A percentile compares a stretch with the other conserved stretches of the same genome.
Evolutionary conservation across 1,140 invertebrate genomes (phyloP).

Genomic region (Cherax destructor): DNA sequence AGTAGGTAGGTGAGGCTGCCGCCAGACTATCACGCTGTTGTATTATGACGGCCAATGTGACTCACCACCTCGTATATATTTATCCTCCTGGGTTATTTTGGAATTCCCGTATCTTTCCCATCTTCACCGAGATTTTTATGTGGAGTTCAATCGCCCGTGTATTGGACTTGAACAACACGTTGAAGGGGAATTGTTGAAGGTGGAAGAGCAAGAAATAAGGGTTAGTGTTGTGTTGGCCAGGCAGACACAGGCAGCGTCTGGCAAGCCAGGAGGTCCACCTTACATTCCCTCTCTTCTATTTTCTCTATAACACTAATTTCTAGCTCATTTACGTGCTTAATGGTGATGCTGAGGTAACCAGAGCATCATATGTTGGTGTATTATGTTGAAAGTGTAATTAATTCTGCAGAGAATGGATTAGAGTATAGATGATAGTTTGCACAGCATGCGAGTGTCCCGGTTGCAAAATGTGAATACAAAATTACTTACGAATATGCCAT

Average conservation of each 20-base stretch:
- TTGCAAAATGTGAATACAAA: not conserved
- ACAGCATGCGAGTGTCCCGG: not conserved
- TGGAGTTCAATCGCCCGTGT: too few relatives aligned
- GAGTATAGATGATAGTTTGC: not conserved
- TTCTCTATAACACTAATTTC: not conserved
- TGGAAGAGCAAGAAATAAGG: not conserved
- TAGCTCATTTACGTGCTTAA: too few relatives aligned
- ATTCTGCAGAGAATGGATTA: not conserved
- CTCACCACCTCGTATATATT: conserved; percentile 4
- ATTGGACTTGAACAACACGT: not conserved
- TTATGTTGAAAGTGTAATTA: too few relatives aligned
- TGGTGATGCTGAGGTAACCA: too few relatives aligned
- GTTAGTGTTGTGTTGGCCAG: not conserved
- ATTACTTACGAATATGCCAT: not conserved
- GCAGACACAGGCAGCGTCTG: not conserved
- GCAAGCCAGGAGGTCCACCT: not conserved
- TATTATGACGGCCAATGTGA: conserved; percentile 39
- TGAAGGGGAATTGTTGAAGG: not conserved
- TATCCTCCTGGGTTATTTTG: conserved; percentile 3
- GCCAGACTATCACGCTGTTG: conserved; percentile 20
- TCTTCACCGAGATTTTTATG: too few relatives aligned
- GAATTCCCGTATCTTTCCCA: not conserved
- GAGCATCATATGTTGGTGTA: too few relatives aligned
- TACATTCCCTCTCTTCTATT: not conserved
- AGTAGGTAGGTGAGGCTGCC: not conserved